Evolutionary conservation across 1,140 invertebrate genomes (phyloP).

Genomic region (Alviniconcha marisindica): DNA sequence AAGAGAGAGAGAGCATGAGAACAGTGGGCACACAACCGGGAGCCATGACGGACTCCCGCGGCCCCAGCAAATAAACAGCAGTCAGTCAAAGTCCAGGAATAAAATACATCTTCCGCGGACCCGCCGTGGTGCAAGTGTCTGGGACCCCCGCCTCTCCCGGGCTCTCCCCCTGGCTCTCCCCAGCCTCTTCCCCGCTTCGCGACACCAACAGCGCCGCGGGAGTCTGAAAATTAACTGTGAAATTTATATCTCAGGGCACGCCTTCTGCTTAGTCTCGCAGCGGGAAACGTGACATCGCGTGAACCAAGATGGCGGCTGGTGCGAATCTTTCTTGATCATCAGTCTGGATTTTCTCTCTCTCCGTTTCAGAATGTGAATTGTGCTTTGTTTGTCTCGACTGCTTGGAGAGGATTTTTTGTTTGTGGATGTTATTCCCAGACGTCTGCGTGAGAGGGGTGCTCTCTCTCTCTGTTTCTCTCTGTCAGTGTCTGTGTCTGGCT

Average conservation of each 20-base stretch:
- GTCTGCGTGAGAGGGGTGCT: too few species aligned
- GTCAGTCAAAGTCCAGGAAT: too few species aligned
- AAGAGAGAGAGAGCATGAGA: too few species aligned
- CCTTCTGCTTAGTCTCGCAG: conserved; percentile 16
- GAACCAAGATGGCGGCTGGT: conserved; percentile 19
- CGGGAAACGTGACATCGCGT: conserved; percentile 20
- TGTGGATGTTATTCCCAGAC: too few species aligned
- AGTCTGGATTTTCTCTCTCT: too few species aligned
- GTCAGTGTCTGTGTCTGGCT: too few species aligned
- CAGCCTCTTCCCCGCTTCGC: background rate
- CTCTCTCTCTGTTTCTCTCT: too few species aligned
- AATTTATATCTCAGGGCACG: conserved; percentile 27
- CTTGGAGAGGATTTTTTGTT: too few species aligned
- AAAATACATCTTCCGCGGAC: background rate
- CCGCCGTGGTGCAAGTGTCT: background rate
- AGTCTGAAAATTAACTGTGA: conserved; percentile 15
- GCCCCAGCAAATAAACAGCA: background rate
- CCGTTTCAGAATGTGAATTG: too few species aligned
- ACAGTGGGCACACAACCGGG: background rate
- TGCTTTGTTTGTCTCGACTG: too few species aligned
- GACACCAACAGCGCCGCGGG: background rate
- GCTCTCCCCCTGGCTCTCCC: background rate
- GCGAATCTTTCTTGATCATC: background rate
- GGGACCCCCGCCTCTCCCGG: background rate
- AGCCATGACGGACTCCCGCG: background rate